phyloP scores from a whole-genome alignment of 2,888 invertebrate genomes.

The Spisula subtruncata region DNA sequence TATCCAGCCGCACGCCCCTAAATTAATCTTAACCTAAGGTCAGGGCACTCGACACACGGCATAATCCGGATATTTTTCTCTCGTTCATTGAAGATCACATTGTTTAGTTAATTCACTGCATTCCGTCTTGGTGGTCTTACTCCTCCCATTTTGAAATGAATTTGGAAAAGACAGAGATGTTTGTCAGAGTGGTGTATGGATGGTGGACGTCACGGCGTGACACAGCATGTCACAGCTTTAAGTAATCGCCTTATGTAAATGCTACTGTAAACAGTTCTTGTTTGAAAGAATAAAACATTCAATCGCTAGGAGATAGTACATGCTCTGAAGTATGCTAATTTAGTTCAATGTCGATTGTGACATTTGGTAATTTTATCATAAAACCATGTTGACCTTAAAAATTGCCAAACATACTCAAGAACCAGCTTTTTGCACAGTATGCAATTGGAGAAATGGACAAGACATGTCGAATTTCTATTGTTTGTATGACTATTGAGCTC shows the following conservation, averaged over 20 bases:
- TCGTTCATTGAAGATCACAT: not conserved
- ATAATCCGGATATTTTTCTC: slow-evolving; percentile 24
- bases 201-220: not conserved
- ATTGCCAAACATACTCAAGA: not conserved
- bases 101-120: not conserved
- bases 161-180: not conserved
- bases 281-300: not conserved
- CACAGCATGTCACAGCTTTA: slow-evolving; percentile 11
- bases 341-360: not conserved
- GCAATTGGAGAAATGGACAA: too few relatives aligned
- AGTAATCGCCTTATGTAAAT: slow-evolving; percentile 29
- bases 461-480: too few relatives aligned
- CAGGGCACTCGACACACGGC: not conserved
- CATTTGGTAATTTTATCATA: not conserved
- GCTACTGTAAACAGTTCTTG: not conserved
- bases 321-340: not conserved
- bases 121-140: slow-evolving; percentile 26
- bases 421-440: not conserved
- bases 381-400: not conserved
- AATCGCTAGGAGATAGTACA: not conserved
- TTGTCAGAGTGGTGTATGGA: not conserved
- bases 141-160: not conserved
- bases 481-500: too few relatives aligned
- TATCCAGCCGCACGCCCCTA: not conserved
- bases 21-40: slow-evolving; percentile 21